Percentiles rank a stretch among this genome's conserved stretches.
Conservation (phyloP, 2,888 invertebrate genomes). For the Drosophila mercatorum region DNA sequence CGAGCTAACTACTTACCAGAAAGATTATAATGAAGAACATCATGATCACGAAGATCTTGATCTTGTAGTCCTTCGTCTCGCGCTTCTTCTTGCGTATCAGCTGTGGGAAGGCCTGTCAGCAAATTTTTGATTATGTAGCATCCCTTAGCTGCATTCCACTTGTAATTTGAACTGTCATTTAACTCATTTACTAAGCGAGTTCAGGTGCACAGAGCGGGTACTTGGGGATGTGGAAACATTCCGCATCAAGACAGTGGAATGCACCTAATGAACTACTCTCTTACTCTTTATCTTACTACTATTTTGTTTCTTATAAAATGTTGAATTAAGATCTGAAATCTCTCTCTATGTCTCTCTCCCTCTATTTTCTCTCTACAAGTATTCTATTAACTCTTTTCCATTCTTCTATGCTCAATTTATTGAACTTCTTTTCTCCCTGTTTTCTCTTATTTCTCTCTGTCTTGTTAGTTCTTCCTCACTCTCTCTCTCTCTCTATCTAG, state of each 20-base stretch:
- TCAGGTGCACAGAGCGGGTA: not conserved
- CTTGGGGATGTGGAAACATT: not conserved
- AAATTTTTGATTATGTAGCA: conserved; percentile 4
- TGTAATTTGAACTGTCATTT: not conserved
- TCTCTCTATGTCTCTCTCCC: not conserved
- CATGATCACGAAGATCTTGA: conserved; percentile 92
- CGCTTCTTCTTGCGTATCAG: conserved; percentile 89
- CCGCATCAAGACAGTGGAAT: not conserved
- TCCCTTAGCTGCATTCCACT: conserved; percentile 9
- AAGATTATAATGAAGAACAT: conserved; percentile 93
- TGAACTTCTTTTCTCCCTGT: too few species aligned
- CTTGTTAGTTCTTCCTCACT: not conserved
- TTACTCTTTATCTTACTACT: too few species aligned
- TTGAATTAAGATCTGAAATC: not conserved
- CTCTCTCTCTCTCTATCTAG: not conserved
- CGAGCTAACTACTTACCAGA: conserved; percentile 84
- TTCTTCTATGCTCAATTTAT: too few species aligned
- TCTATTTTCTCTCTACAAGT: not conserved
- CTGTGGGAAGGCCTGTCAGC: conserved; percentile 89
- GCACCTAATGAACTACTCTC: not conserved
- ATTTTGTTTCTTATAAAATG: not conserved
- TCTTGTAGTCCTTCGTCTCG: conserved; percentile 90
- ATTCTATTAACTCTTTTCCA: too few species aligned
- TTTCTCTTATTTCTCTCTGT: too few species aligned
- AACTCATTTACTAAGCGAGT: not conserved